Evolutionary conservation across 1,140 invertebrate genomes (phyloP).

Genomic region (Aphis gossypii): DNA sequence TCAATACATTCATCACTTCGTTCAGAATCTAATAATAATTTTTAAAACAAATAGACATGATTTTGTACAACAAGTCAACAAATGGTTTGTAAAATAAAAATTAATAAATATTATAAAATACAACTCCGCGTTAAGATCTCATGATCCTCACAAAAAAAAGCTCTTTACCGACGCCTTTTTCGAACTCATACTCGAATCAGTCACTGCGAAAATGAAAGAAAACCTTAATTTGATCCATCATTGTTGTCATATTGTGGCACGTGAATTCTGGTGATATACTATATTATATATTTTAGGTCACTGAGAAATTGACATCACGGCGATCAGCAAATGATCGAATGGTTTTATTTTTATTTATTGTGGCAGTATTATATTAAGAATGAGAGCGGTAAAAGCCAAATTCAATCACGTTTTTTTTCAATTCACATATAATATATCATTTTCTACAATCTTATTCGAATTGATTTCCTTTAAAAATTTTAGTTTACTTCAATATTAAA

Average conservation of each 20-base stretch:
- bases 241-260: background rate
- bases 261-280: background rate
- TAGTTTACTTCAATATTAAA: too few species aligned
- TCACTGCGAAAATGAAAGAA: background rate
- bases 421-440: background rate
- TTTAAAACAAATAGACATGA: too few species aligned
- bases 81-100: too few species aligned
- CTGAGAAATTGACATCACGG: background rate
- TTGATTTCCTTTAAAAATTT: background rate
- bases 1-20: too few species aligned
- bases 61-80: too few species aligned
- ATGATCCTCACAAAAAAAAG: too few species aligned
- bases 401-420: background rate
- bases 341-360: background rate
- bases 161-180: too few species aligned
- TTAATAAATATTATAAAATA: too few species aligned
- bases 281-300: background rate
- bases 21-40: too few species aligned
- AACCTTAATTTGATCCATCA: background rate
- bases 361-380: background rate
- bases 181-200: too few species aligned
- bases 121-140: too few species aligned
- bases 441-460: background rate
- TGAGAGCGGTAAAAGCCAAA: background rate
- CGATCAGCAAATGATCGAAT: background rate